Base-by-base conservation (phyloP, 2,888 invertebrate genomes). In the Hedya salicella region DNA sequence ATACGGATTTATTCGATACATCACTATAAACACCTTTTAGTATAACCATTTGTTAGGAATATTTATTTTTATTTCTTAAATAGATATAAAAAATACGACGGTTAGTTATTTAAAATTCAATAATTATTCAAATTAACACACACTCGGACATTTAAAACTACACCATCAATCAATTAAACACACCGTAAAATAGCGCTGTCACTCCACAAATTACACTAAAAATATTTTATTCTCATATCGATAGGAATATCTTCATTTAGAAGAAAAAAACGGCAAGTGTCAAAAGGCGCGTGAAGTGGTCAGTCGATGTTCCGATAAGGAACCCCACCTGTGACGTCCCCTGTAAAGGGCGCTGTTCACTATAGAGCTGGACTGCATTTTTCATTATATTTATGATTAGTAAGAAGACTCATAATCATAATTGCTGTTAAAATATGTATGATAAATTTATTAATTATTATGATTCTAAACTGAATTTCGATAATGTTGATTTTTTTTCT, bases 221-320 rank as follows among this genome's bases (percentile, higher is more conserved):
- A 86, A 88, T 86, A 88, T 61, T 48, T 49, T 39, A 65, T 65
- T 48, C 39, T 21, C 53, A 32, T 42, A 61, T 61, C 53, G 21
- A 61, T 54, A 42, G 40, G 16, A 54, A 66, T 48, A 66, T 61
- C 53, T 65, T 65, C 60, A 60, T 65, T 60, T 53, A 68, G 67
- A 57, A 69, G 68, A 68, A 73, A 69, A 76, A 78, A 76, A 62
- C 74, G 78, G 80, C 78, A 83, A 83, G 86, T 87, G 88, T 88
- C 87, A 86, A 86, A 87, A 87, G 79, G 81, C 84, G 82, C 81
- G 82, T 85, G 81, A 82, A 88, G 84, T 85, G 85, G 85, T 81
- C 85, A 85, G 76, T 74, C 82, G 90, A 89, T 91, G 79, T 83
- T 72, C 73, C 73, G 81, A 80, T 86, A 81, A 74, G 69, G 61